These are phyloP conservation scores for Gandaritis pyraliata DNA, from an alignment of 2,888 invertebrate genomes.

Conservation along the genomic window DNA sequence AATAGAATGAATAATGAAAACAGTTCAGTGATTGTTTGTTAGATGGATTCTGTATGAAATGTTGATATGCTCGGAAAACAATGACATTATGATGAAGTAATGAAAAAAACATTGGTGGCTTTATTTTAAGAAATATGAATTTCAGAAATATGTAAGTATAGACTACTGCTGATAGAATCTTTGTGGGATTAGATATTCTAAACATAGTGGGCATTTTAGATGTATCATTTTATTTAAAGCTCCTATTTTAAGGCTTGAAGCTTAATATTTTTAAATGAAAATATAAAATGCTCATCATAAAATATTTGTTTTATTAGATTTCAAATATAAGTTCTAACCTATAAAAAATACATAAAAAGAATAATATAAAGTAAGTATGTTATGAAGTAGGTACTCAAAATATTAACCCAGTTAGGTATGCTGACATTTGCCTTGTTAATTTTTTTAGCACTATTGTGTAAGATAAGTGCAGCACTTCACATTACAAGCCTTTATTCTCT, in stretches of 20 bases:
- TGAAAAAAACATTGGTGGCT: conserved; percentile 7
- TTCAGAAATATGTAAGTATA: conserved; percentile 3
- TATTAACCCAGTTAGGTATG: no score
- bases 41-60: conserved; percentile 22
- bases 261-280: conserved; percentile 10
- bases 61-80: conserved; percentile 15
- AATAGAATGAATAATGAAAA: conserved; percentile 3
- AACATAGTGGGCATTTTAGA: neutral
- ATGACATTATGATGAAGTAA: conserved; percentile 6
- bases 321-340: neutral
- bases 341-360: neutral
- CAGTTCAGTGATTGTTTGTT: conserved; percentile 25
- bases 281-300: conserved; percentile 7
- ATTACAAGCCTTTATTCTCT: neutral
- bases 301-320: conserved; percentile 6
- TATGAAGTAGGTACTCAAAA: no score
- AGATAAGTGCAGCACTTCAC: no score
- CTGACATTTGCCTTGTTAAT: no score
- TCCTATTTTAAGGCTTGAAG: conserved; percentile 4
- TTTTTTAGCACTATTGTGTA: no score
- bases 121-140: conserved; percentile 8
- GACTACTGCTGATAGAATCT: no score
- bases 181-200: conserved; percentile 2
- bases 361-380: neutral
- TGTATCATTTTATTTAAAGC: neutral